Percentiles rank a stretch among this genome's conserved stretches.
phyloP scores from a whole-genome alignment of 2,888 invertebrate species.

The Sarcophaga variegata region DNA sequence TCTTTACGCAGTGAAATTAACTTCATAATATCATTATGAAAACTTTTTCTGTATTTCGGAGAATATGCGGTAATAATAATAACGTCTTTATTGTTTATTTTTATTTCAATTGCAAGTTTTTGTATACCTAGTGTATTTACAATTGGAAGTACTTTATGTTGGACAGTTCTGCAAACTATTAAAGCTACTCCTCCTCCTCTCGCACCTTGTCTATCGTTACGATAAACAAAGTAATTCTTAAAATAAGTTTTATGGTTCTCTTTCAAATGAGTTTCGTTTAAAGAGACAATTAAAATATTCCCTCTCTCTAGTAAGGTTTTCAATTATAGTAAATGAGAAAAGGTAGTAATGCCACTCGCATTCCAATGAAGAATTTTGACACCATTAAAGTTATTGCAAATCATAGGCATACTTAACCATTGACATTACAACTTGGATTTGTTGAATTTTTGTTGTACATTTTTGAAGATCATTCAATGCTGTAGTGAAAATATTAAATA shows the following conservation, averaged over 20 bases:
- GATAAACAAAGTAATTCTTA: constrained; percentile 26
- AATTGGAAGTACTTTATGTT: constrained; percentile 31
- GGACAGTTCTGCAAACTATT: constrained; percentile 27
- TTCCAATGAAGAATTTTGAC: constrained; percentile 48
- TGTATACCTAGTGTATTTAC: constrained; percentile 7
- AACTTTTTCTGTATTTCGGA: constrained; percentile 18
- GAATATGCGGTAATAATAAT: constrained; percentile 39
- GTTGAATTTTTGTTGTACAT: constrained; percentile 32
- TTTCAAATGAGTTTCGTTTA: constrained; percentile 28
- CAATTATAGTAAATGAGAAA: constrained; percentile 22
- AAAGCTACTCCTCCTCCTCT: constrained; percentile 37
- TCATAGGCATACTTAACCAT: constrained; percentile 27
- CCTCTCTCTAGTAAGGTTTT: constrained; percentile 32
- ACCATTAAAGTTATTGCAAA: constrained; percentile 1
- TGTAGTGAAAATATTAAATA: constrained; percentile 49
- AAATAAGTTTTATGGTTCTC: constrained; percentile 30
- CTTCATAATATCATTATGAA: constrained; percentile 8
- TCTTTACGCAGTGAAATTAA: constrained; percentile 3
- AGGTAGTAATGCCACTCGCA: constrained; percentile 40
- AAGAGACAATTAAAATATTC: constrained; percentile 30
- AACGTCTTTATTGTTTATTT: constrained; percentile 23
- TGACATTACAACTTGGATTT: constrained; percentile 5
- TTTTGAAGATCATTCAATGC: constrained; percentile 39
- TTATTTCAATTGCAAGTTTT: constrained; percentile 27
- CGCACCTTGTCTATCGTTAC: constrained; percentile 32